Conservation (phyloP, 1,140 invertebrate genomes). For the Fopius arisanus region DNA sequence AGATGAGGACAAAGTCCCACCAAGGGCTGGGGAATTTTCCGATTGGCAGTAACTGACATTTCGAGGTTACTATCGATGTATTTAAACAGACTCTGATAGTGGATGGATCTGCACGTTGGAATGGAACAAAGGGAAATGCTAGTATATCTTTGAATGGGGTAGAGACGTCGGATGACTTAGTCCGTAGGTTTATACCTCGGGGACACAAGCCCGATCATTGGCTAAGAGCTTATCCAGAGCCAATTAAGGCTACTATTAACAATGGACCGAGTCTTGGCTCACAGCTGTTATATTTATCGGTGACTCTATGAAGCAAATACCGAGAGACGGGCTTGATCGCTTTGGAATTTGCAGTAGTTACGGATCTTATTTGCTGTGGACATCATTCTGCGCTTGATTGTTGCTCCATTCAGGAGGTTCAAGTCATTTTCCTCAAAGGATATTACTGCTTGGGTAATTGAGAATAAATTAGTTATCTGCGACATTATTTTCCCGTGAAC, state of each 20-base stretch:
- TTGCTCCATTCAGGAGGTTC: neutral
- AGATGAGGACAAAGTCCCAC: neutral
- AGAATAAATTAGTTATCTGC: neutral
- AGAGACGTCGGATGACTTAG: constrained; percentile 19
- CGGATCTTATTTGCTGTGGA: neutral
- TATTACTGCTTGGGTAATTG: neutral
- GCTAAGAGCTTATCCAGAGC: constrained; percentile 20
- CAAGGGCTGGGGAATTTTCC: constrained; percentile 8
- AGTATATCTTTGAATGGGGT: constrained; percentile 18
- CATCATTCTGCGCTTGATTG: neutral
- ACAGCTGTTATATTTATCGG: neutral
- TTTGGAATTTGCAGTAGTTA: neutral
- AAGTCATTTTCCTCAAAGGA: neutral
- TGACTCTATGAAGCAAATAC: neutral
- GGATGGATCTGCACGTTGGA: neutral
- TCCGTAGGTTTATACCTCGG: constrained; percentile 20
- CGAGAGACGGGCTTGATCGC: neutral
- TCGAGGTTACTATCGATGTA: constrained; percentile 33
- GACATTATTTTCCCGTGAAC: too few species aligned
- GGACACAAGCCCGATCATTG: constrained; percentile 28
- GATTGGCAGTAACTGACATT: constrained; percentile 31
- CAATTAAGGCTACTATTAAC: constrained; percentile 14
- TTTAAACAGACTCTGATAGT: constrained; percentile 16
- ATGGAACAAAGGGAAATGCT: constrained; percentile 3
- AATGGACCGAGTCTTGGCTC: neutral